A percentile compares a stretch with the other conserved stretches of the same genome.
phyloP scores from a whole-genome alignment of 2,888 invertebrate species.

The Stegophylla sp. region DNA sequence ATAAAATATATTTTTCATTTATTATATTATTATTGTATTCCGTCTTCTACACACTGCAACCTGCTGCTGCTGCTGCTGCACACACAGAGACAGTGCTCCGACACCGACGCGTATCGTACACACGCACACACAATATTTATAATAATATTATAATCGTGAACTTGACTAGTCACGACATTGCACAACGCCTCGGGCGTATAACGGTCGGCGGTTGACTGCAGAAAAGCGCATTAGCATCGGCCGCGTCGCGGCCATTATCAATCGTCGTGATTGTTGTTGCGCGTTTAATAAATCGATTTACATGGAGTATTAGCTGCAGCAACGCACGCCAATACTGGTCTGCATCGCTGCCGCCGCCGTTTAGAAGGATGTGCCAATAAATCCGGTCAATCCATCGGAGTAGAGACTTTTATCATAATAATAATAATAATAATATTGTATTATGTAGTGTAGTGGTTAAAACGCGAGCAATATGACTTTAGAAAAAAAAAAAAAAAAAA shows the following conservation, averaged over 20 bases:
- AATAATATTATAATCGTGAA: conserved; percentile 42
- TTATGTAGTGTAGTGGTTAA: too few species aligned
- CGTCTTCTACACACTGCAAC: too few species aligned
- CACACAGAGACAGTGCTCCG: neutral
- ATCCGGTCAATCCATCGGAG: neutral
- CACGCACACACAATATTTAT: neutral
- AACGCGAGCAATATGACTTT: neutral
- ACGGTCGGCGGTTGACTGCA: conserved; percentile 30
- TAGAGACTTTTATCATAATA: too few species aligned
- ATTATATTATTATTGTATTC: neutral
- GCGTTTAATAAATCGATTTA: conserved; percentile 50
- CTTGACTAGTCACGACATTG: conserved; percentile 45
- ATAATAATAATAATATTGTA: too few species aligned
- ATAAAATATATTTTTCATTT: too few species aligned
- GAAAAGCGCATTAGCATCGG: conserved; percentile 40
- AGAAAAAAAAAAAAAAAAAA: neutral
- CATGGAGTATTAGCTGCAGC: conserved; percentile 37
- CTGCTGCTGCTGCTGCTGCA: too few species aligned
- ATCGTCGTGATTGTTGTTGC: conserved; percentile 33
- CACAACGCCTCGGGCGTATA: conserved; percentile 37
- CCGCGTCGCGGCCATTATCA: neutral
- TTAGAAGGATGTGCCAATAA: conserved; percentile 22
- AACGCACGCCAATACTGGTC: conserved; percentile 13
- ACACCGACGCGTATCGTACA: neutral
- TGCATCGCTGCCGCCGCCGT: too few species aligned